Conservation (phyloP, 1,140 invertebrate species). For the Hyphantria cunea region DNA sequence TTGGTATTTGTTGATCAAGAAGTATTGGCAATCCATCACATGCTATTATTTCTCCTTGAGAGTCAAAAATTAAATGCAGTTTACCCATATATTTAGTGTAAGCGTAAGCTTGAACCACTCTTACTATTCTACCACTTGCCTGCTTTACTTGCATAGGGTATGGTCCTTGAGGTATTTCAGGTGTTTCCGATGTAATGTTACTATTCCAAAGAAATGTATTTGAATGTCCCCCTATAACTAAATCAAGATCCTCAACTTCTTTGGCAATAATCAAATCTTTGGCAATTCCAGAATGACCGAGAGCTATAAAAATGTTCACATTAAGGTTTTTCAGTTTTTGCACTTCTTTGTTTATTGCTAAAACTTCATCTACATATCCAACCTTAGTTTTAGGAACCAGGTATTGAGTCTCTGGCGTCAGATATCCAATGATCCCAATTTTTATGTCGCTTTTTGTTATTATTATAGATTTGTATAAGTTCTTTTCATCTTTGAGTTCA, state of each 20-base stretch:
- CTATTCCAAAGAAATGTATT: slow-evolving; percentile 94
- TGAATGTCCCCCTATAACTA: slow-evolving; percentile 94
- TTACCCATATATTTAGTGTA: slow-evolving; percentile 96
- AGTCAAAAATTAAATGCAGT: slow-evolving; percentile 88
- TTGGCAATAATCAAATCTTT: slow-evolving; percentile 90
- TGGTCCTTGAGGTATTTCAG: slow-evolving; percentile 85
- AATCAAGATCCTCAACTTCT: slow-evolving; percentile 90
- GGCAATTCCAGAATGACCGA: slow-evolving; percentile 93
- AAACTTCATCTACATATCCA: slow-evolving; percentile 89
- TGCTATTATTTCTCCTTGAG: slow-evolving; percentile 85
- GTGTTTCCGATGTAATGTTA: slow-evolving; percentile 53
- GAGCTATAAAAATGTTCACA: slow-evolving; percentile 93
- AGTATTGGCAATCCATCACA: slow-evolving; percentile 91
- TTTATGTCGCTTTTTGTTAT: slow-evolving; percentile 84
- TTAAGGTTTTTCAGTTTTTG: slow-evolving; percentile 84
- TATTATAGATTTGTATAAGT: slow-evolving; percentile 85
- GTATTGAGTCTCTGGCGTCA: slow-evolving; percentile 91
- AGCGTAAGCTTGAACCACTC: slow-evolving; percentile 95
- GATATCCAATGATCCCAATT: slow-evolving; percentile 94
- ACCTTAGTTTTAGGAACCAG: slow-evolving; percentile 85
- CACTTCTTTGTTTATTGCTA: slow-evolving; percentile 88
- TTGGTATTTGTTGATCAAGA: slow-evolving; percentile 84
- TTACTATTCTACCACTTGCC: slow-evolving; percentile 86
- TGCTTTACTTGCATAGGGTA: slow-evolving; percentile 91
- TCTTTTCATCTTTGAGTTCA: slow-evolving; percentile 75